These are phyloP conservation scores for Amphipyra tragopoginis DNA, from an alignment of 2,888 invertebrate genomes.

Conservation along the genomic window DNA sequence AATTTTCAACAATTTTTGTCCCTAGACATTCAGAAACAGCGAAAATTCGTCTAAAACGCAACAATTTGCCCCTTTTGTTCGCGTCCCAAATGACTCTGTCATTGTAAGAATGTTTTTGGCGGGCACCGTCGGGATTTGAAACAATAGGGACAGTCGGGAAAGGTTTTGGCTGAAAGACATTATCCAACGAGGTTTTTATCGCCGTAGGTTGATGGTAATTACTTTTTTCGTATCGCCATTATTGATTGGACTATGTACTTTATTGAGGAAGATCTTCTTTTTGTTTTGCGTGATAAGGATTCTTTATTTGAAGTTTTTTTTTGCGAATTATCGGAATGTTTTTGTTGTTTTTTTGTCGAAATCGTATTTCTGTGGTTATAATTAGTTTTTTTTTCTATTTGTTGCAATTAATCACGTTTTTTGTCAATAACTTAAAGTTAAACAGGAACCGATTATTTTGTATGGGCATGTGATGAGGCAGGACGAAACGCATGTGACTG, in stretches of 20 bases:
- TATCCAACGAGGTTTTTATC: constrained; percentile 50
- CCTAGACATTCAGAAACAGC: constrained; percentile 24
- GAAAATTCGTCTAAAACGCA: constrained; percentile 54
- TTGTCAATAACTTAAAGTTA: neutral
- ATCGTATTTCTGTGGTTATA: neutral
- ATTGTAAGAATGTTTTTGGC: constrained; percentile 63
- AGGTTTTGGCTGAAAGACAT: constrained; percentile 39
- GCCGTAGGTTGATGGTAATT: constrained; percentile 48
- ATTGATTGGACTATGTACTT: constrained; percentile 50
- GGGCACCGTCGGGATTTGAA: constrained; percentile 40
- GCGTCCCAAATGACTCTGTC: constrained; percentile 55
- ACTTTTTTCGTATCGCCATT: constrained; percentile 40
- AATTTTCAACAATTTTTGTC: constrained; percentile 25
- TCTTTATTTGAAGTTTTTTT: constrained; percentile 10
- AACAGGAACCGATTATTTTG: too few species aligned
- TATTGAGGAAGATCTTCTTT: constrained; percentile 41
- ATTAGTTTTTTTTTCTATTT: neutral
- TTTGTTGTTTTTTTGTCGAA: neutral
- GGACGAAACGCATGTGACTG: too few species aligned
- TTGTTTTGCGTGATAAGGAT: constrained; percentile 7
- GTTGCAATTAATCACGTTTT: neutral
- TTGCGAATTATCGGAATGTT: neutral
- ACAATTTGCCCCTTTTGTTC: constrained; percentile 66
- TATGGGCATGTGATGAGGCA: too few species aligned
- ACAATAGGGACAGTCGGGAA: constrained; percentile 45